phyloP scores from a whole-genome alignment of 2,113 vertebrate species.

The Struthidea cinerea region DNA sequence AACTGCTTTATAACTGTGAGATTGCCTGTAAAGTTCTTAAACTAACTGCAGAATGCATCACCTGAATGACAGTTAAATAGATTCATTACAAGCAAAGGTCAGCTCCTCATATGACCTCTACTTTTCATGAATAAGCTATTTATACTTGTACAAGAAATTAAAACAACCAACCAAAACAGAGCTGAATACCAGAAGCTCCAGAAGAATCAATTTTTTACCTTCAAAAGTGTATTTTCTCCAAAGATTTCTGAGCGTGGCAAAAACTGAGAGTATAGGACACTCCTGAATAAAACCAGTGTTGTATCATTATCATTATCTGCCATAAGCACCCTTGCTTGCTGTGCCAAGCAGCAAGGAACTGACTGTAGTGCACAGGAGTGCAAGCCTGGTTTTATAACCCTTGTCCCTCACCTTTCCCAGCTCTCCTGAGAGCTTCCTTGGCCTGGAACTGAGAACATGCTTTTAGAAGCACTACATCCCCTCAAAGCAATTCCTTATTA shows the following conservation, averaged over 20 bases:
- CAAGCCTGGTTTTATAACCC: not conserved
- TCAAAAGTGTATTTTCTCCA: not conserved
- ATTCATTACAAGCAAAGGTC: constrained; percentile 9
- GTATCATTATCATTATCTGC: not conserved
- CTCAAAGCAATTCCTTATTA: not conserved
- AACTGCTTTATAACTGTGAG: not conserved
- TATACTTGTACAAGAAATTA: not conserved
- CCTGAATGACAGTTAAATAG: not conserved
- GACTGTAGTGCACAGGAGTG: not conserved
- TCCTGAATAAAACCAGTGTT: not conserved
- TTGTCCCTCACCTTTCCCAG: not conserved
- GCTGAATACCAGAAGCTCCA: not conserved
- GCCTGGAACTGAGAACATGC: not conserved
- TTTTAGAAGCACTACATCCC: not conserved
- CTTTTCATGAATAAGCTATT: not conserved
- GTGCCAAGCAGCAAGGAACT: not conserved
- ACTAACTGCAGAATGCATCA: not conserved
- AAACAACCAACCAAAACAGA: not conserved
- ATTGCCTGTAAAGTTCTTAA: not conserved
- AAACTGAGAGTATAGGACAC: not conserved
- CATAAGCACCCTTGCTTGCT: not conserved
- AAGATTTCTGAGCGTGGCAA: not conserved
- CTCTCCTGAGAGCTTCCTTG: not conserved
- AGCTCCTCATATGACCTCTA: not conserved
- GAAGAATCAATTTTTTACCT: not conserved